Evolutionary conservation across 2,113 vertebrate species (phyloP), one percentile per base, ranked within the genome.

Genomic region (Thalassoma bifasciatum): DNA sequence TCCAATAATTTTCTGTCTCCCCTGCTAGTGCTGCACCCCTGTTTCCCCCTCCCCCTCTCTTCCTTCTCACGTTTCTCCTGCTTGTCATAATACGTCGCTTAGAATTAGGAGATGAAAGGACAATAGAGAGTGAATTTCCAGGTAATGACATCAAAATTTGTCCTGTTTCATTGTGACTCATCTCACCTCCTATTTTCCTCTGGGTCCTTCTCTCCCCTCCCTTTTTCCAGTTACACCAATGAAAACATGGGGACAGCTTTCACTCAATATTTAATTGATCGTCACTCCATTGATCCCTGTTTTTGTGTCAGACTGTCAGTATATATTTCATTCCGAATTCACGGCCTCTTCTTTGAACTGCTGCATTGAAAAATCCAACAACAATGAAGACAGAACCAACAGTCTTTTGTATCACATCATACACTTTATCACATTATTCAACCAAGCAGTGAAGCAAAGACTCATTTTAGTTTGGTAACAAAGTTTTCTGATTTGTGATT

Each of bases 251-350:
- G 68, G 30, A 50, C 74, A 2, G 61, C 61, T 74, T 86, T 84
- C 77, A 83, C 65, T 79, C 54, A 10, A 56, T 72, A 2, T 84
- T 79, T 79, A 76, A 79, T 82, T 34, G 26, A 67, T 44, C 30
- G 52, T 67, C 61, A 36, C 76, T 24, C 21, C 22, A 82, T 81
- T 73, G 81, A 84, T 80, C 62, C 16, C 9, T 50, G 57, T 51
- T 64, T 30, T 44, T 74, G 42, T 74, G 57, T 72, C 67, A 34
- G 64, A 42, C 12, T 8, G 51, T 58, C 61, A 38, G 71, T 66
- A 58, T 70, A 74, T 72, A 54, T 79, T 59, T 80, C 22, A 63
- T 75, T 10, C 66, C 73, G 46, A 34, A 51, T 58, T 59, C 46
- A 30, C 37, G 22, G 16, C 44, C 36, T 9, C 51, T 52, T 38